These are phyloP conservation scores for Tylochromis polylepis DNA, from an alignment of 2,113 vertebrate genomes.

Conservation along the genomic window DNA sequence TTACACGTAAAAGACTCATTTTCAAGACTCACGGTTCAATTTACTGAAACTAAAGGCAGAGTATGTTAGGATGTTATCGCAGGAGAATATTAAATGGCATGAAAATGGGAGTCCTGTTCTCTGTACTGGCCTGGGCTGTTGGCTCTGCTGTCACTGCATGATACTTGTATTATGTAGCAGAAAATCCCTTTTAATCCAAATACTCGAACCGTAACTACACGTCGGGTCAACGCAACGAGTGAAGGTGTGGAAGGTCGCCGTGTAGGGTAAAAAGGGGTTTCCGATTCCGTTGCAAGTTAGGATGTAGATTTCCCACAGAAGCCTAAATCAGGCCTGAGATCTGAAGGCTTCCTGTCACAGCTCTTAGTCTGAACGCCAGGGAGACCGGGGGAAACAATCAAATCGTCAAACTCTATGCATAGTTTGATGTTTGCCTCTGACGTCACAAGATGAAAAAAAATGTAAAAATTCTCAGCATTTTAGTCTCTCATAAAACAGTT, in stretches of 20 bases:
- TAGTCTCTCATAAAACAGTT: not conserved
- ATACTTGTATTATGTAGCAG: too few species aligned
- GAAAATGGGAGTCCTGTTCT: not conserved
- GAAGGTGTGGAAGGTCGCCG: not conserved
- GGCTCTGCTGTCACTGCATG: not conserved
- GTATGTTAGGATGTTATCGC: too few species aligned
- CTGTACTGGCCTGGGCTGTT: not conserved
- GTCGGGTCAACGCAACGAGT: rapidly evolving
- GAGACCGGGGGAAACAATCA: not conserved
- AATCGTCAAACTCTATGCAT: rapidly evolving
- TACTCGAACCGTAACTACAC: not conserved
- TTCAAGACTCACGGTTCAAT: rapidly evolving
- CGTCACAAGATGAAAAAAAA: not conserved
- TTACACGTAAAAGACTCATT: rapidly evolving
- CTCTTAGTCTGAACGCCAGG: not conserved
- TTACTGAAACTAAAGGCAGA: not conserved
- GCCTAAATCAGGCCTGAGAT: too few species aligned
- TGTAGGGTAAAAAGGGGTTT: not conserved
- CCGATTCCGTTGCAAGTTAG: too few species aligned
- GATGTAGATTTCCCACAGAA: not conserved
- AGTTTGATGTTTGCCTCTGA: not conserved
- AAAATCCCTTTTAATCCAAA: not conserved
- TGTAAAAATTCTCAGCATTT: rapidly evolving
- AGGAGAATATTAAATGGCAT: too few species aligned
- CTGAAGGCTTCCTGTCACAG: not conserved